Base-by-base conservation (phyloP, 2,888 invertebrate species). In the Caenorhabditis drosophilae region DNA sequence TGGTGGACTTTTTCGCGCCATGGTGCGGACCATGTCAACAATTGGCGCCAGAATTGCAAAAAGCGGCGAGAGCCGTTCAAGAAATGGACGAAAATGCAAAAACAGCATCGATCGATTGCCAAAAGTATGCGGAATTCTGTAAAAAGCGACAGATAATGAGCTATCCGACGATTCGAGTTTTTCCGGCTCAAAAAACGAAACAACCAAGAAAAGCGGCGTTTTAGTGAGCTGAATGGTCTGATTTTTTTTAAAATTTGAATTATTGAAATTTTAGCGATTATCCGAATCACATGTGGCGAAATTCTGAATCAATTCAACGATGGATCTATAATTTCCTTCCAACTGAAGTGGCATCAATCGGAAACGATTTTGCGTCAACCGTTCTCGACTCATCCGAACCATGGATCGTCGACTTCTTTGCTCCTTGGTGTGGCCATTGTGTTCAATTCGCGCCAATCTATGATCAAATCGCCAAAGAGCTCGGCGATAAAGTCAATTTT, bases 1-100 rank as follows among this genome's bases (percentile, higher is more conserved):
- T 89, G 23, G 88, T 90, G 2, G 90, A 90, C 84, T 90, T 88
- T 84, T 90, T 87, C 82, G 89, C 89, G 12, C 89, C 90, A 0
- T 90, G 90, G 90, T 91, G 90, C 85, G 89, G 88, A 2, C 90
- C 90, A 0, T 91, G 90, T 81, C 89, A 89, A 77, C 88, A 88
- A 69, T 59, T 91, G 67, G 87, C 88, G 11, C 89, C 89, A 0
- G 88, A 90, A 75, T 90, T 89, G 88, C 86, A 89, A 40, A 86
- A 86, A 78, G 85, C 90, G 31, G 89, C 90, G 0, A 51, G 81
- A 12, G 64, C 2, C 0, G 60, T 78, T 11, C 16, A 31, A 11
- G 45, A 53, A 12, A 49, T 51, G 26, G 69, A 72, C 42, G 68
- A 68, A 12, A 67, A 62, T n/a, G 66, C 72, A 9, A 63, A 66